phyloP scores from a whole-genome alignment of 1,140 invertebrate species.

The Papilio helenus region DNA sequence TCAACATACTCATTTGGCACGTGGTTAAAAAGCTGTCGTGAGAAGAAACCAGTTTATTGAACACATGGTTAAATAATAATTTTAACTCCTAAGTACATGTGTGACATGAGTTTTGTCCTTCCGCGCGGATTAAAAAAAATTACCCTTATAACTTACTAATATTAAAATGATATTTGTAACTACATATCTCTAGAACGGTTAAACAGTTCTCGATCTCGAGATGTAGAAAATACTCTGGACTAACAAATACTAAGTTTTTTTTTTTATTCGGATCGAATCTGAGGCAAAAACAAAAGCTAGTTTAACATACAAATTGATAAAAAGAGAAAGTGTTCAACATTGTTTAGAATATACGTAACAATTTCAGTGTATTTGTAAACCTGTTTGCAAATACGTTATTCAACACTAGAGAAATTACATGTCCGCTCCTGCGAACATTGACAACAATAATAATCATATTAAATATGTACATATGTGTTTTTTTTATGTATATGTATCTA shows the following conservation, averaged over 20 bases:
- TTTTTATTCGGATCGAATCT: background rate
- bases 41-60: background rate
- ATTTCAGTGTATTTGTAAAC: conserved; percentile 2
- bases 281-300: background rate
- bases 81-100: background rate
- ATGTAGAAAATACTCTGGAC: background rate
- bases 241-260: background rate
- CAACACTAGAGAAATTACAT: background rate
- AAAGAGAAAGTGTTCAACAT: conserved; percentile 1
- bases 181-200: no score
- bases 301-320: background rate
- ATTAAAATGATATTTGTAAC: no score
- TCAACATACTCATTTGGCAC: background rate
- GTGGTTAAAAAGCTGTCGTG: background rate
- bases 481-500: no score
- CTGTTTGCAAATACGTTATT: background rate
- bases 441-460: background rate
- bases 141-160: no score
- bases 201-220: no score
- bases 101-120: background rate
- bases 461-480: no score
- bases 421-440: background rate
- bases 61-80: background rate
- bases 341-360: background rate
- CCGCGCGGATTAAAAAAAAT: background rate